phyloP scores from a whole-genome alignment of 2,888 invertebrate species.

The Temnothorax ravouxi region DNA sequence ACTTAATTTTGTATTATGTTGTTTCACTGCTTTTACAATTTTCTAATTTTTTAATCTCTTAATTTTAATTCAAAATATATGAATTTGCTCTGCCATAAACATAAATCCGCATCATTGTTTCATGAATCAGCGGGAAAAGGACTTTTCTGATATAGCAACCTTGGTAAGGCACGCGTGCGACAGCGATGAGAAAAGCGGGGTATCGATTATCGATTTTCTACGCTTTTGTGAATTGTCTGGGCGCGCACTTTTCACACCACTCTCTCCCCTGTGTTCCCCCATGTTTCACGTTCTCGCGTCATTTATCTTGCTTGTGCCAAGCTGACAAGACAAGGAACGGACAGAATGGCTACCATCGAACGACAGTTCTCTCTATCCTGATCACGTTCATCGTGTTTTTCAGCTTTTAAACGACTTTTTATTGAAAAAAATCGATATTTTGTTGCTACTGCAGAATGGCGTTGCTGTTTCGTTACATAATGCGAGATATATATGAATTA shows the following conservation, averaged over 20 bases:
- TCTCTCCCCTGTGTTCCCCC: conserved; percentile 48
- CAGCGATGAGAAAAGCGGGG: conserved; percentile 57
- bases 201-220: conserved; percentile 72
- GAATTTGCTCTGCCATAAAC: background rate
- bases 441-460: conserved; percentile 15
- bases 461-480: conserved; percentile 65
- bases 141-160: conserved; percentile 61
- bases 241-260: conserved; percentile 72
- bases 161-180: conserved; percentile 63
- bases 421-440: conserved; percentile 56
- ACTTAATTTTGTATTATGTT: background rate
- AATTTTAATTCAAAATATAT: background rate
- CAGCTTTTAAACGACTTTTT: background rate
- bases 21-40: background rate
- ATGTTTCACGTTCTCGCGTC: conserved; percentile 56
- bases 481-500: conserved; percentile 49
- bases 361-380: conserved; percentile 44
- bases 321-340: conserved; percentile 62
- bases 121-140: conserved; percentile 16
- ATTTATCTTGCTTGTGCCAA: conserved; percentile 61
- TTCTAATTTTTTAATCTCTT: background rate
- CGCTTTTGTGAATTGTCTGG: conserved; percentile 80
- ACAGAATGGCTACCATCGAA: conserved; percentile 38
- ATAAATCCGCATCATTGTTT: conserved; percentile 14
- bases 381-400: conserved; percentile 19